A percentile compares a stretch with the other conserved stretches of the same genome.
Evolutionary conservation across 1,140 invertebrate species (phyloP).

Genomic region (Leptinotarsa lineolata): DNA sequence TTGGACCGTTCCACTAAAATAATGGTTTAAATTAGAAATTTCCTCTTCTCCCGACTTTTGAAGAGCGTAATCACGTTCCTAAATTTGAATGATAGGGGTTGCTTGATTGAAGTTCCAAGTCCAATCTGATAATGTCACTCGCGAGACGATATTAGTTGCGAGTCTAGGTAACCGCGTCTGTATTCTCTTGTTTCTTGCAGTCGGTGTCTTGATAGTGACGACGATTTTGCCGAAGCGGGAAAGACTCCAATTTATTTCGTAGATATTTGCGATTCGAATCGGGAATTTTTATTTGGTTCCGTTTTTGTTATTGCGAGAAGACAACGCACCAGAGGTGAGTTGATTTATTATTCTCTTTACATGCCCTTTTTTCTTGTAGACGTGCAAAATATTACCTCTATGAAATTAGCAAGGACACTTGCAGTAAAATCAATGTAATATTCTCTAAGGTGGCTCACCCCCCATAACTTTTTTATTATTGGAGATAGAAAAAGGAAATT

Average conservation of each 20-base stretch:
- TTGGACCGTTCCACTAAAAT: conserved; percentile 17
- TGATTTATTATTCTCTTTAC: no score
- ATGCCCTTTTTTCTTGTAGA: no score
- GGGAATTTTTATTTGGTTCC: background rate
- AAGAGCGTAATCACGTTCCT: background rate
- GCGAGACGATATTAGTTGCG: background rate
- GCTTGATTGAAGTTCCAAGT: conserved; percentile 12
- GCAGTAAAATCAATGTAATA: no score
- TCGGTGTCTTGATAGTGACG: no score
- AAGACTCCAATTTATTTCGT: background rate
- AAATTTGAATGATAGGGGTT: conserved; percentile 10
- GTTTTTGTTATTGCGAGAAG: background rate
- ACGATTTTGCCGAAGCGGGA: background rate
- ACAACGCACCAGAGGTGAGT: background rate
- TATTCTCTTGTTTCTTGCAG: background rate
- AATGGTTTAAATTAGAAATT: conserved; percentile 19
- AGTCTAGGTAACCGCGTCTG: background rate
- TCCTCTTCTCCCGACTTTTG: conserved; percentile 11
- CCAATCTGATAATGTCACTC: conserved; percentile 4
- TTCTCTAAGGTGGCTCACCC: no score
- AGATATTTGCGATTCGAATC: conserved; percentile 1
- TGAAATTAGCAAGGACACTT: no score
- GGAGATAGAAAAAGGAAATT: no score
- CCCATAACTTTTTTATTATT: no score
- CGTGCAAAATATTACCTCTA: no score